Conservation (phyloP, 2,113 vertebrate genomes). For the Bungarus multicinctus region DNA sequence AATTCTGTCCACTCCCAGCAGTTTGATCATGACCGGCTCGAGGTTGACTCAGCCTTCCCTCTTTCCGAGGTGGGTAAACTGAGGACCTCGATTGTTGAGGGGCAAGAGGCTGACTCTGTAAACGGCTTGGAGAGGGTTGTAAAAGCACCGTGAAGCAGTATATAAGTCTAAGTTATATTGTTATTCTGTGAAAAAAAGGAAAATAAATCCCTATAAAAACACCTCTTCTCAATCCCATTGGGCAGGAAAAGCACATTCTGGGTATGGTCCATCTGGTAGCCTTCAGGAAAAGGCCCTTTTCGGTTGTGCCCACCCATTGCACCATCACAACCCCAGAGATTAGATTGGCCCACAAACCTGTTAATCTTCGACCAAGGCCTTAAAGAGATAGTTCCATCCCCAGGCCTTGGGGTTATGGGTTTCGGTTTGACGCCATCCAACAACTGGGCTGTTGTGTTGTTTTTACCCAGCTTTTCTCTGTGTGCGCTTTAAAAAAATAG, state of each 20-base stretch:
- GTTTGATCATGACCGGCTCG: no score
- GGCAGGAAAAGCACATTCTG: background rate
- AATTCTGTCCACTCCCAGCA: no score
- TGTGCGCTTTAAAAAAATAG: background rate
- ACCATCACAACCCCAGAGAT: background rate
- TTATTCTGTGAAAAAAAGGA: constrained; percentile 27
- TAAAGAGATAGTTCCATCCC: background rate
- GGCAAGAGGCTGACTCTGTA: no score
- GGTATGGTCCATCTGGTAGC: background rate
- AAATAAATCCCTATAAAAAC: constrained; percentile 59
- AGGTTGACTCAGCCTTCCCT: no score
- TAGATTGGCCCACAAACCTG: background rate
- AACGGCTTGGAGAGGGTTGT: no score
- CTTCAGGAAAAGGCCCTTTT: background rate
- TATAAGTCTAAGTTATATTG: no score
- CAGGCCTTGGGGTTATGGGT: background rate
- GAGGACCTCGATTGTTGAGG: no score
- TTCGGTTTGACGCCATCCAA: background rate
- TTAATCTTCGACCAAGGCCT: background rate
- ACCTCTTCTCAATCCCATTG: background rate
- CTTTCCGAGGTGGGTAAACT: no score
- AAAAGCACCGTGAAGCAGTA: no score
- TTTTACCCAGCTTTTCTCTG: background rate
- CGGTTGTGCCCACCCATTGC: background rate
- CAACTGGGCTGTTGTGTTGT: background rate